A percentile compares a stretch with the other conserved stretches of the same genome.
Evolutionary conservation across 2,113 vertebrate species (phyloP).

Genomic region (Panthera uncia): DNA sequence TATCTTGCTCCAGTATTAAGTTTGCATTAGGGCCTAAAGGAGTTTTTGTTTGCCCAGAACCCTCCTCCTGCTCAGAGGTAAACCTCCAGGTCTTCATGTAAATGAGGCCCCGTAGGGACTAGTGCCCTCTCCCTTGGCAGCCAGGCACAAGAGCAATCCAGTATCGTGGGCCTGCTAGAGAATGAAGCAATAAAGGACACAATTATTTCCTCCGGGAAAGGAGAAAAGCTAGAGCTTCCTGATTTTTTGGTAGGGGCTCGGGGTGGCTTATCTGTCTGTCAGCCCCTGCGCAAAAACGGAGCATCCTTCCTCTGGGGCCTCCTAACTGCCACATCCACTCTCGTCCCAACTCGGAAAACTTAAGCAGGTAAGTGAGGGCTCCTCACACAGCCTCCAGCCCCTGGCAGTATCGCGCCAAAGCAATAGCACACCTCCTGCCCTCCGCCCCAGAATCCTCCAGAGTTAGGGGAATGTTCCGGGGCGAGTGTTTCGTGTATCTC

Average conservation of each 20-base stretch:
- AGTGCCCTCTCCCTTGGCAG: not conserved
- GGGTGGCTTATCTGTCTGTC: not conserved
- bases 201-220: not conserved
- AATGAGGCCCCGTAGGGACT: not conserved
- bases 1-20: constrained; percentile 35
- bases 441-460: not conserved
- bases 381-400: not conserved
- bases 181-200: not conserved
- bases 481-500: not conserved
- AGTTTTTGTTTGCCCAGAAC: constrained; percentile 49
- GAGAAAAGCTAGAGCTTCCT: not conserved
- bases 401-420: fast-evolving
- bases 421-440: not conserved
- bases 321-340: not conserved
- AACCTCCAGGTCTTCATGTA: not conserved
- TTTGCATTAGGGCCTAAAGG: constrained; percentile 8
- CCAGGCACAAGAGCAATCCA: not conserved
- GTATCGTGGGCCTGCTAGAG: not conserved
- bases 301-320: not conserved
- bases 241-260: not conserved
- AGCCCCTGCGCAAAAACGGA: not conserved
- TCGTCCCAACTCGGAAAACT: not conserved
- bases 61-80: not conserved
- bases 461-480: not conserved
- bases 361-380: not conserved